Base-by-base conservation (phyloP, 1,140 invertebrate species). In the Drosophila littoralis region DNA sequence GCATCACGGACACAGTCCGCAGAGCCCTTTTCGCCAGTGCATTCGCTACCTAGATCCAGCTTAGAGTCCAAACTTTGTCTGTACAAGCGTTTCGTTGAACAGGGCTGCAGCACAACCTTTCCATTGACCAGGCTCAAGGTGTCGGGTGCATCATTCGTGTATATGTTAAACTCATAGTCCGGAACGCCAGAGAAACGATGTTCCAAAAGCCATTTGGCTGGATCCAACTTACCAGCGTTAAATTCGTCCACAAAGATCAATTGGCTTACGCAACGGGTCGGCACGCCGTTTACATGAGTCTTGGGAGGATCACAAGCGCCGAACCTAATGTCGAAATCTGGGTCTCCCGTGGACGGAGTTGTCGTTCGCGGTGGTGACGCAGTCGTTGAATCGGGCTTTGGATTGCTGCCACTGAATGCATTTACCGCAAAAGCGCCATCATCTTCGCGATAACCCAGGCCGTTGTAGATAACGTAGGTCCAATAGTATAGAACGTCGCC, bases 401-500 rank as follows among this genome's bases (percentile, higher is more conserved):
- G 28, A 7, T 10, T 55, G 73, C 46, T 63, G 13, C 58, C 66
- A 7, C 65, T 88, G 72, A 86, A 92, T 9, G 92, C 92, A 66
- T 90, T 93, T 0, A 95, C 94, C 2, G 92, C 93, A 90, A 92
- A 95, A 40, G 88, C 91, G 48, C 94, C 94, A 82, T 95, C 93
- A 71, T 95, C 95, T 77, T 94, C 94, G n/a, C 93, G 88, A 85
- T 95, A 95, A 2, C 94, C 94, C 55, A 95, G 79, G 1, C 94
- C 94, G 38, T 96, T 94, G 60, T 91, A 91, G 68, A 96, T 94
- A 4, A 96, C 95, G 71, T 96, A 96, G 2, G 96, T 93, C 96
- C 96, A 96, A 81, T 95, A 96, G 83, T 96, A 96, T 45, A 97
- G 92, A 8, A 93, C 94, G 76, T 97, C 96, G 1, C 95, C 95